A percentile compares a stretch with the other conserved stretches of the same genome.
Evolutionary conservation across 2,113 vertebrate genomes (phyloP).

Genomic region (Seriola rivoliana): DNA sequence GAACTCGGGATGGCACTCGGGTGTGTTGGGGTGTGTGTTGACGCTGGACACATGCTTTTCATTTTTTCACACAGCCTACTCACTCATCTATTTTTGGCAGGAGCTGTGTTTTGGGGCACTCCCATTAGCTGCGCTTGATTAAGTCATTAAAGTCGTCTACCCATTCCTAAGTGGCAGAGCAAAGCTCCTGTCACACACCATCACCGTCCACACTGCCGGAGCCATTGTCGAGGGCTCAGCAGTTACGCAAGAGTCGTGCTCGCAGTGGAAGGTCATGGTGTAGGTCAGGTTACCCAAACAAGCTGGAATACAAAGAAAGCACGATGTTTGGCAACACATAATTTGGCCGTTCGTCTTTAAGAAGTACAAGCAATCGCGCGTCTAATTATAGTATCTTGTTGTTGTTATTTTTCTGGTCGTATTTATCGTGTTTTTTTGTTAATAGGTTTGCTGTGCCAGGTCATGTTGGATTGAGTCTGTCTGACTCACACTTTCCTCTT

Average conservation of each 20-base stretch:
- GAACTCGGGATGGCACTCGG: constrained; percentile 30
- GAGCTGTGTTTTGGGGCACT: constrained; percentile 55
- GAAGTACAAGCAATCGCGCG: neutral
- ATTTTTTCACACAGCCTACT: constrained; percentile 38
- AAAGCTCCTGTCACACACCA: constrained; percentile 68
- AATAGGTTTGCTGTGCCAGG: neutral
- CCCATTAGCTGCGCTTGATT: constrained; percentile 63
- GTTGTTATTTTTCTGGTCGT: neutral
- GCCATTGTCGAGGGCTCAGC: constrained; percentile 55
- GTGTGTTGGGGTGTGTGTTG: neutral
- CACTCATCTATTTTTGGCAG: constrained; percentile 61
- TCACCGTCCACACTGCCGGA: constrained; percentile 55
- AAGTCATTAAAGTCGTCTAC: constrained; percentile 67
- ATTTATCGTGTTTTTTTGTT: constrained; percentile 3
- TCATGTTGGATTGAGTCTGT: constrained; percentile 4
- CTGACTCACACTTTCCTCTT: constrained; percentile 7
- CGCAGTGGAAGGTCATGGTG: constrained; percentile 37
- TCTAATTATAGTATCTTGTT: neutral
- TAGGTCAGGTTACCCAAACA: constrained; percentile 45
- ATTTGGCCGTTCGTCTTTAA: neutral
- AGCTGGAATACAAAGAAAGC: constrained; percentile 25
- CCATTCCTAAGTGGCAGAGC: constrained; percentile 63
- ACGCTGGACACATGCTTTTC: constrained; percentile 17
- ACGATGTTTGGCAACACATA: neutral
- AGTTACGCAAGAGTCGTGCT: constrained; percentile 49